Evolutionary conservation across 2,888 invertebrate genomes (phyloP).

Genomic region (Andrena bucephala): DNA sequence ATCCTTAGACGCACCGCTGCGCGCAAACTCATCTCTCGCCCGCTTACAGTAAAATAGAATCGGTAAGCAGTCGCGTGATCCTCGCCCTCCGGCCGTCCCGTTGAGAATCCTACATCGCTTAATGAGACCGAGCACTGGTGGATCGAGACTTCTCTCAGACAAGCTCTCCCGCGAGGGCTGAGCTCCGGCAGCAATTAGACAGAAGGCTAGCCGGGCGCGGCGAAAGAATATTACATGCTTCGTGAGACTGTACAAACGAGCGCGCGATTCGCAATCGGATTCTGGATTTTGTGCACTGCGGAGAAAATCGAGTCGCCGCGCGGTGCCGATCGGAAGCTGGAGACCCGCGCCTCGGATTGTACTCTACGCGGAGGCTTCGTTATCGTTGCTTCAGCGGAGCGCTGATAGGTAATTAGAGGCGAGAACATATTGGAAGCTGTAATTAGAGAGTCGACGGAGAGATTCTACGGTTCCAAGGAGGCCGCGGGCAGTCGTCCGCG

Average conservation of each 20-base stretch:
- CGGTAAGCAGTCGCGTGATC: conserved; percentile 65
- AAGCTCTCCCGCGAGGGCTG: not conserved
- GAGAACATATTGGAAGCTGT: not conserved
- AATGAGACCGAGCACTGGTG: conserved; percentile 32
- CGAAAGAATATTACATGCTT: conserved; percentile 15
- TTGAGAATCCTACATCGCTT: conserved; percentile 38
- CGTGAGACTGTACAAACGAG: conserved; percentile 5
- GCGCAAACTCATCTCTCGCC: conserved; percentile 43
- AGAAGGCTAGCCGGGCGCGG: not conserved
- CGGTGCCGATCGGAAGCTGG: not conserved
- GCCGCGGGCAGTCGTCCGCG: too few species aligned
- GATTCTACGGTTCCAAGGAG: not conserved
- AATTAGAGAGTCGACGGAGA: not conserved
- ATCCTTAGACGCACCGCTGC: conserved; percentile 61
- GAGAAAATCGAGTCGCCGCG: not conserved
- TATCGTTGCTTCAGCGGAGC: not conserved
- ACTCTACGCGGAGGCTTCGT: too few species aligned
- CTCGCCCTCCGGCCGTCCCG: conserved; percentile 56
- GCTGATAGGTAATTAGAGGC: not conserved
- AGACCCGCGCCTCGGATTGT: not conserved
- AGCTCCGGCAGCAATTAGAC: not conserved
- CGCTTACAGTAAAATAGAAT: conserved; percentile 71
- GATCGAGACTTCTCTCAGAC: conserved; percentile 43
- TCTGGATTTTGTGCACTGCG: conserved; percentile 40
- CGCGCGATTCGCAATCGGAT: not conserved